A percentile compares a stretch with the other conserved stretches of the same genome.
phyloP scores from a whole-genome alignment of 1,140 invertebrate genomes.

The Procambarus virginalis region DNA sequence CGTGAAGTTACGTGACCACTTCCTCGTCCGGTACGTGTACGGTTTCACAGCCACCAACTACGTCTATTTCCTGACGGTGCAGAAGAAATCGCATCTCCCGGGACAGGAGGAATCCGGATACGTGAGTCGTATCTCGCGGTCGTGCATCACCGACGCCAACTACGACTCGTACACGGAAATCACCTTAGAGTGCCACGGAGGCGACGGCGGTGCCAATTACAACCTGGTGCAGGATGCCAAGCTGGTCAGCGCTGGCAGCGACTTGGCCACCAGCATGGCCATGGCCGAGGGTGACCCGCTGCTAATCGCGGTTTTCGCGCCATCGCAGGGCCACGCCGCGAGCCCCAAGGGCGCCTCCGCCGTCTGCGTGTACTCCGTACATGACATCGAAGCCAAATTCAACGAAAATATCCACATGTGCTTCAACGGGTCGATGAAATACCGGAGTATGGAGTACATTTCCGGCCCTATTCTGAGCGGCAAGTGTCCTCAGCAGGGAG shows the following conservation, averaged over 20 bases:
- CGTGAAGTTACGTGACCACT: constrained; percentile 95
- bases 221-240: constrained; percentile 94
- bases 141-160: constrained; percentile 94
- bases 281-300: constrained; percentile 85
- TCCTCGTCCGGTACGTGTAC: constrained; percentile 94
- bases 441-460: constrained; percentile 93
- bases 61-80: constrained; percentile 95
- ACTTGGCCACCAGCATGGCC: constrained; percentile 85
- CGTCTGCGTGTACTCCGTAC: constrained; percentile 82
- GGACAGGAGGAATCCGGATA: constrained; percentile 88
- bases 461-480: constrained; percentile 92
- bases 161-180: constrained; percentile 93
- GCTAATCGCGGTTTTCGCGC: constrained; percentile 88
- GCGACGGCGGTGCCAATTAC: constrained; percentile 79
- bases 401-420: constrained; percentile 98
- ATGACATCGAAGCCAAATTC: constrained; percentile 93
- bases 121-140: constrained; percentile 80
- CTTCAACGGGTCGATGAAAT: constrained; percentile 93
- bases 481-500: constrained; percentile 82
- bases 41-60: constrained; percentile 95
- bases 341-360: constrained; percentile 86
- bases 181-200: constrained; percentile 71
- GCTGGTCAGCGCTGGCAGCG: constrained; percentile 85
- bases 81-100: constrained; percentile 91
- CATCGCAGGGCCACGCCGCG: constrained; percentile 86